Conservation (phyloP, 2,888 invertebrate genomes). For the Hedya salicella region DNA sequence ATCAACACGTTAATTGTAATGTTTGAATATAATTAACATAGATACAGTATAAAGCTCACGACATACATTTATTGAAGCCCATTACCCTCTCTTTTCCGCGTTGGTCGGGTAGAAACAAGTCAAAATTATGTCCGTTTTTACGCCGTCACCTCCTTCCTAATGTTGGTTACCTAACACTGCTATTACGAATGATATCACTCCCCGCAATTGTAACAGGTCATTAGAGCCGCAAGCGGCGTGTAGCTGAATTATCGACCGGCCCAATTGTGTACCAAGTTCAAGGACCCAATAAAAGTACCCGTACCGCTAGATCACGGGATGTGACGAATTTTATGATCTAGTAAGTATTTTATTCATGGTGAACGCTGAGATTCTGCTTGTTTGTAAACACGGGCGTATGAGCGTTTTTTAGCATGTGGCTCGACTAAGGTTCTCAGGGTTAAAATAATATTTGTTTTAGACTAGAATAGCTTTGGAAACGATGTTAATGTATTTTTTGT, state of each 20-base stretch:
- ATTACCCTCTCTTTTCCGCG: background rate
- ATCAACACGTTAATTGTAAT: no score
- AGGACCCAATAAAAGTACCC: conserved; percentile 76
- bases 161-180: conserved; percentile 48
- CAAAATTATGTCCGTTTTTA: conserved; percentile 20
- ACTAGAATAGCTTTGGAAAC: conserved; percentile 8
- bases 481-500: conserved; percentile 4
- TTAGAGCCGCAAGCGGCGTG: conserved; percentile 61
- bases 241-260: conserved; percentile 78
- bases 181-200: conserved; percentile 68
- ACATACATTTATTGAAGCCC: no score
- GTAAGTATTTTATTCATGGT: conserved; percentile 55
- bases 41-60: no score
- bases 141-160: conserved; percentile 26
- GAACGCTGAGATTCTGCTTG: conserved; percentile 50
- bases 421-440: conserved; percentile 24
- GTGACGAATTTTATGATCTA: conserved; percentile 59
- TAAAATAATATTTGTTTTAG: conserved; percentile 34
- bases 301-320: conserved; percentile 60
- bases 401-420: conserved; percentile 46
- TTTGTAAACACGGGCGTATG: conserved; percentile 51
- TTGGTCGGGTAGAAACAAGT: background rate
- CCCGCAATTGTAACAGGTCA: conserved; percentile 58
- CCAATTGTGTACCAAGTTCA: conserved; percentile 80
- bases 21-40: no score